phyloP scores from a whole-genome alignment of 2,888 invertebrate genomes.

The Parnassius apollo region DNA sequence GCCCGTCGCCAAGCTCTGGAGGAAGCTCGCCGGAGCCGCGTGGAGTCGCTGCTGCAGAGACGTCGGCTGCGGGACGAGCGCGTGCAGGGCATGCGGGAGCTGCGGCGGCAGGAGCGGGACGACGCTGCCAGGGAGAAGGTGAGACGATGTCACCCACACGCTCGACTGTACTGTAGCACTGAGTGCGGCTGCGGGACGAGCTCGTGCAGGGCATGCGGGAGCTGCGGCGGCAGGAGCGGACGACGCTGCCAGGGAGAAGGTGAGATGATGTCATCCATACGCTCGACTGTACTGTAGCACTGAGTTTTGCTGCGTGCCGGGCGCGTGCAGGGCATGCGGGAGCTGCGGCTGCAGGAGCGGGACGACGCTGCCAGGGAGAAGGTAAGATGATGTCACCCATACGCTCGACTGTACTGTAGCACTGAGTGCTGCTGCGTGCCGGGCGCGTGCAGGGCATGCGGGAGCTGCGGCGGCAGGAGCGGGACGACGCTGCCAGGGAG shows the following conservation, averaged over 20 bases:
- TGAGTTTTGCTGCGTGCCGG: too few relatives aligned
- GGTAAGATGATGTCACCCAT: not conserved
- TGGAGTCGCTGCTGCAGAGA: slow-evolving; percentile 89
- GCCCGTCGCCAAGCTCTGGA: slow-evolving; percentile 92
- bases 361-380: not conserved
- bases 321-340: too few relatives aligned
- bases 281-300: too few relatives aligned
- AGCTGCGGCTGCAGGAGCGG: too few relatives aligned
- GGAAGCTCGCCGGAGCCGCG: slow-evolving; percentile 87
- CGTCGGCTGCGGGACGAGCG: slow-evolving; percentile 90
- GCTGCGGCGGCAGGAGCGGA: not conserved
- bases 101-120: slow-evolving; percentile 88
- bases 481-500: not conserved
- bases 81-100: slow-evolving; percentile 86
- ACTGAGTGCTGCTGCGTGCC: too few relatives aligned
- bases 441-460: too few relatives aligned
- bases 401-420: too few relatives aligned
- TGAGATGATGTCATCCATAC: not conserved
- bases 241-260: not conserved
- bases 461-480: too few relatives aligned
- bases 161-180: too few relatives aligned
- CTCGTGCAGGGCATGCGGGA: too few relatives aligned
- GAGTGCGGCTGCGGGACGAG: slow-evolving; percentile 67
- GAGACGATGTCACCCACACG: not conserved
- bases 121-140: slow-evolving; percentile 82